Evolutionary conservation across 2,888 invertebrate genomes (phyloP).

Genomic region (Chorisops tibialis): DNA sequence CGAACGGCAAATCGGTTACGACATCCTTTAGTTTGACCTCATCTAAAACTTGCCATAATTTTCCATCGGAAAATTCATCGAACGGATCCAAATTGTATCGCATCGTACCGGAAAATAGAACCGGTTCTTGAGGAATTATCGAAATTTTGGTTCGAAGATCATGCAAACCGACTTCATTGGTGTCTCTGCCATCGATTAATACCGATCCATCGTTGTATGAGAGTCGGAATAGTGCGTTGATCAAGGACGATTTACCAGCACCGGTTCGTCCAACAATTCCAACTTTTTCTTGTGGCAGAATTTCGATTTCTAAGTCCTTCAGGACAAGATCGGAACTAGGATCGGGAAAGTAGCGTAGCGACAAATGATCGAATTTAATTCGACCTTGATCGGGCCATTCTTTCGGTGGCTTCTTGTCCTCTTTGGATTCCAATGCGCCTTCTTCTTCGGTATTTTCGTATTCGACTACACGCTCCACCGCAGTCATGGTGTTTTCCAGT

Average conservation of each 20-base stretch:
- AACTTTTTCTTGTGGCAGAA: slow-evolving; percentile 65
- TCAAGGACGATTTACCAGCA: slow-evolving; percentile 69
- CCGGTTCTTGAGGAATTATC: slow-evolving; percentile 82
- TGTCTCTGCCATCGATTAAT: slow-evolving; percentile 75
- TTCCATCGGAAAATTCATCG: slow-evolving; percentile 70
- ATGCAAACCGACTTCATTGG: slow-evolving; percentile 67
- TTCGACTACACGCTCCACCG: slow-evolving; percentile 77
- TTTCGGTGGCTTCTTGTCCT: slow-evolving; percentile 62
- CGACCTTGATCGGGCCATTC: slow-evolving; percentile 72
- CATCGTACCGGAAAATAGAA: slow-evolving; percentile 82
- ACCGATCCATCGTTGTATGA: slow-evolving; percentile 75
- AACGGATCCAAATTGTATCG: slow-evolving; percentile 89
- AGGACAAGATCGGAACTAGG: slow-evolving; percentile 68
- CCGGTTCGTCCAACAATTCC: slow-evolving; percentile 71
- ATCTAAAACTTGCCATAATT: slow-evolving; percentile 69
- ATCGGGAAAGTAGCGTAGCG: slow-evolving; percentile 66
- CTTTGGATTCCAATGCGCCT: slow-evolving; percentile 67
- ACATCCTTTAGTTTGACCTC: slow-evolving; percentile 65
- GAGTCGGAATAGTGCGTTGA: slow-evolving; percentile 72
- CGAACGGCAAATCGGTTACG: slow-evolving; percentile 62
- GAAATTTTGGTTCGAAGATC: slow-evolving; percentile 73
- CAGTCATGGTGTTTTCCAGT: slow-evolving; percentile 82
- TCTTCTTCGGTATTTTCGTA: slow-evolving; percentile 56
- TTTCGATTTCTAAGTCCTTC: slow-evolving; percentile 63
- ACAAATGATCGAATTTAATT: slow-evolving; percentile 66